Conservation (phyloP, 2,888 invertebrate species). For the Paralinhomoeus sp. region DNA sequence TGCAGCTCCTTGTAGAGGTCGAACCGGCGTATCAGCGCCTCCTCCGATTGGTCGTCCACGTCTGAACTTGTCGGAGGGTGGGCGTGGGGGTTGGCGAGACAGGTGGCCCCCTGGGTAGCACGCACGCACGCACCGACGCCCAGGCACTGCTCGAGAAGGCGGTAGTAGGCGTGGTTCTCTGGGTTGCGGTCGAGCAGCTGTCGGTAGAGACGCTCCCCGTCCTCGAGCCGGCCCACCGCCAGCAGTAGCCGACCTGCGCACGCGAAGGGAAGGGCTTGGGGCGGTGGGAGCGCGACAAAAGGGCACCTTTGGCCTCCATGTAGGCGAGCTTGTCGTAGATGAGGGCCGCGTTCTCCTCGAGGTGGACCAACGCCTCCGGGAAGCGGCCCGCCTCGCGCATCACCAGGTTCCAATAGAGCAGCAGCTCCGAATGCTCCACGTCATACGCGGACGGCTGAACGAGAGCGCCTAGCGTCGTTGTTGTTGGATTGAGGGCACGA, state of each 20-base stretch:
- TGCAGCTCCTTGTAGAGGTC: slow-evolving; percentile 54
- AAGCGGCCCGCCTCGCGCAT: slow-evolving; percentile 73
- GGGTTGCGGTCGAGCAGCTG: slow-evolving; percentile 73
- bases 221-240: slow-evolving; percentile 35
- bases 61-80: too few species aligned
- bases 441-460: slow-evolving; percentile 36
- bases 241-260: slow-evolving; percentile 31
- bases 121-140: slow-evolving; percentile 38
- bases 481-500: too few species aligned
- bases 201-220: slow-evolving; percentile 58
- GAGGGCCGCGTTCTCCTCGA: slow-evolving; percentile 60
- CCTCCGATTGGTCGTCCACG: slow-evolving; percentile 5
- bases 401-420: slow-evolving; percentile 89
- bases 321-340: slow-evolving; percentile 82
- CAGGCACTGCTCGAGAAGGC: slow-evolving; percentile 60
- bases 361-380: slow-evolving; percentile 61
- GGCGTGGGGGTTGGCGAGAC: too few species aligned
- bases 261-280: background rate
- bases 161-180: slow-evolving; percentile 79
- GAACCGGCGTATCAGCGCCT: slow-evolving; percentile 45
- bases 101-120: too few species aligned
- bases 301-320: slow-evolving; percentile 63
- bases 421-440: slow-evolving; percentile 87
- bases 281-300: too few species aligned
- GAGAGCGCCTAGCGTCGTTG: too few species aligned